Conservation (phyloP, 2,113 vertebrate genomes). For the Suncus etruscus region DNA sequence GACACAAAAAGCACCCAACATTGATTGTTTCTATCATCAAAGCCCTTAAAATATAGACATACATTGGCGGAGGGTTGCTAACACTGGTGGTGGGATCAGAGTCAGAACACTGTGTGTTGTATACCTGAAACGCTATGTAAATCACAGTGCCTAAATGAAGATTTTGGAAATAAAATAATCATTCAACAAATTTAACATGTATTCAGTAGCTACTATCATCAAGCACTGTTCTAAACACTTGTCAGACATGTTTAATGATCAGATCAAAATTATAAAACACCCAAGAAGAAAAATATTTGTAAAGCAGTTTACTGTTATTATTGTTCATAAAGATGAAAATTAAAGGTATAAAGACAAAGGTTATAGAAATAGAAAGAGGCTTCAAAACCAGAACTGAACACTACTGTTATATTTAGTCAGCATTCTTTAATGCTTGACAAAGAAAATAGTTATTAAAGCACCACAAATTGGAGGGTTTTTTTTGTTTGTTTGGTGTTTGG, state of each 20-base stretch:
- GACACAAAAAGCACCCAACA: neutral
- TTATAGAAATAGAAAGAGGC: neutral
- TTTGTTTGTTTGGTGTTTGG: too few species aligned
- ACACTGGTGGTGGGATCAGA: too few species aligned
- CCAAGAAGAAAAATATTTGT: too few species aligned
- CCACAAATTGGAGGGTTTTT: neutral
- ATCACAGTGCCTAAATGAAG: too few species aligned
- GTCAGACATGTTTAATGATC: constrained; percentile 25
- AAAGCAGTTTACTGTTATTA: constrained; percentile 19
- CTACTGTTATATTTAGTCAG: neutral
- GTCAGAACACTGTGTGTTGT: too few species aligned
- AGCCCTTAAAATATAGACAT: neutral
- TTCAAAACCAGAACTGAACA: constrained; percentile 35
- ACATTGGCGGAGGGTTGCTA: too few species aligned
- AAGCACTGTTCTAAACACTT: constrained; percentile 31
- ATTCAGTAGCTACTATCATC: constrained; percentile 33
- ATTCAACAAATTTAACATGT: constrained; percentile 54
- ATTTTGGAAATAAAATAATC: neutral
- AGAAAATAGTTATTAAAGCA: constrained; percentile 41
- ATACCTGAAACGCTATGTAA: too few species aligned
- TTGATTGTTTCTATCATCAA: constrained; percentile 42
- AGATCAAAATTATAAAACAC: constrained; percentile 3
- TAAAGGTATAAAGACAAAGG: neutral
- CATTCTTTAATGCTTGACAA: constrained; percentile 10
- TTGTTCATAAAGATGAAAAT: constrained; percentile 42